Percentiles rank a stretch among this genome's conserved stretches.
These are phyloP conservation scores for Ectemnius lituratus DNA, from an alignment of 2,888 invertebrate genomes.

Conservation along the genomic window DNA sequence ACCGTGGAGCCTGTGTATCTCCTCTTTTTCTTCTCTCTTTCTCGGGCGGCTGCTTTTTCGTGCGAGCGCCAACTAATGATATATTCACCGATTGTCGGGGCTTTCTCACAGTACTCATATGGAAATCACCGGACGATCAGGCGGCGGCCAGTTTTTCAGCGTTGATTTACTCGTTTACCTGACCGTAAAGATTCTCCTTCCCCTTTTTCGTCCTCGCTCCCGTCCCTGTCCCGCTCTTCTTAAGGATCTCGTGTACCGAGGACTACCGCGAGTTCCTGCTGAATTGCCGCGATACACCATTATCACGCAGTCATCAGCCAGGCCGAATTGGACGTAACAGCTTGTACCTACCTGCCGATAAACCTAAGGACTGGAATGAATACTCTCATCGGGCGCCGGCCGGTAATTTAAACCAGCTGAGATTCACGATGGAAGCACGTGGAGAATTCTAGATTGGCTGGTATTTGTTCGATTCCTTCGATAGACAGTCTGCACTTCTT, in stretches of 20 bases:
- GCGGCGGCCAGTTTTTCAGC: constrained; percentile 19
- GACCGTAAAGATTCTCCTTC: neutral
- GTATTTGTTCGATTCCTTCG: neutral
- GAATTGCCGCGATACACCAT: no score
- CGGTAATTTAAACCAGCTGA: constrained; percentile 50
- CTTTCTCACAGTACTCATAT: constrained; percentile 48
- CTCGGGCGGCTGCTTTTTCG: neutral
- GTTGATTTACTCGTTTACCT: constrained; percentile 22
- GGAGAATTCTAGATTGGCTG: constrained; percentile 45
- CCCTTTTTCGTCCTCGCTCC: neutral
- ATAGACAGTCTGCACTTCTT: no score
- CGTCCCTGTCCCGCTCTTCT: neutral
- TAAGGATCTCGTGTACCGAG: neutral
- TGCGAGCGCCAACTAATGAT: constrained; percentile 42
- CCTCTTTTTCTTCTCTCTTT: neutral
- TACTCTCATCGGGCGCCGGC: constrained; percentile 52
- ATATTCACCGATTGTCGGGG: constrained; percentile 48
- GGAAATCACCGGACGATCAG: constrained; percentile 37
- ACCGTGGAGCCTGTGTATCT: neutral
- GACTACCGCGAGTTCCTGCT: no score
- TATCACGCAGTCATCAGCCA: constrained; percentile 21
- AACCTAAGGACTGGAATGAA: constrained; percentile 50
- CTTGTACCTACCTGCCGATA: constrained; percentile 57
- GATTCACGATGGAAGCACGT: constrained; percentile 51
- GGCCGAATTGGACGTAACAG: constrained; percentile 56